Evolutionary conservation across 2,113 vertebrate species (phyloP).

Genomic region (Poeciliopsis turrubarensis): DNA sequence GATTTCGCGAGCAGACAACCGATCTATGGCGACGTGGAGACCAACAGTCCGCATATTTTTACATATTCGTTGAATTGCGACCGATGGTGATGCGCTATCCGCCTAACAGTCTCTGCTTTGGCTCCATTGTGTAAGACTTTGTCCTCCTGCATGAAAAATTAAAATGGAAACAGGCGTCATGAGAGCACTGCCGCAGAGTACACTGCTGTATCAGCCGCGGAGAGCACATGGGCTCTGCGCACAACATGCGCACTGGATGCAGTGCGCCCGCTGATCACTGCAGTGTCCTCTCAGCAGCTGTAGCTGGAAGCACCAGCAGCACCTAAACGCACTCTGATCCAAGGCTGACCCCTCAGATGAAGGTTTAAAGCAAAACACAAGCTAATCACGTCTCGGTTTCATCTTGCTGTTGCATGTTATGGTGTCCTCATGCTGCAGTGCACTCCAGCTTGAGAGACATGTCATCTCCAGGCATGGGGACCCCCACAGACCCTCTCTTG

Average conservation of each 20-base stretch:
- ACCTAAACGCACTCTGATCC: conserved; percentile 5
- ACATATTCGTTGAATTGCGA: neutral
- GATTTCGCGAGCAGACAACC: neutral
- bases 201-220: conserved; percentile 63
- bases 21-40: neutral
- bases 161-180: conserved; percentile 61
- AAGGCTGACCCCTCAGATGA: conserved; percentile 23
- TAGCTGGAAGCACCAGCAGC: conserved; percentile 7
- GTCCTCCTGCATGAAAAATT: conserved; percentile 65
- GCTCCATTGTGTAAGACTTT: conserved; percentile 45
- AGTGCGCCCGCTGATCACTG: conserved; percentile 65
- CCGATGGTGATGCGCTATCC: neutral
- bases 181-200: conserved; percentile 60
- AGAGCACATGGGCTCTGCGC: conserved; percentile 79
- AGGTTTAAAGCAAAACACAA: neutral
- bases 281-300: conserved; percentile 57
- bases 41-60: neutral
- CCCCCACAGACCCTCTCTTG: conserved; percentile 84
- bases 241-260: conserved; percentile 76
- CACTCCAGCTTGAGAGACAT: conserved; percentile 78
- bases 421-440: conserved; percentile 48
- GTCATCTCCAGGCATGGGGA: conserved; percentile 82
- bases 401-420: conserved; percentile 8
- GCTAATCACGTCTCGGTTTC: neutral
- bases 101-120: neutral